Base-by-base conservation (phyloP, 2,113 vertebrate species). In the Aldabrachelys gigantea region DNA sequence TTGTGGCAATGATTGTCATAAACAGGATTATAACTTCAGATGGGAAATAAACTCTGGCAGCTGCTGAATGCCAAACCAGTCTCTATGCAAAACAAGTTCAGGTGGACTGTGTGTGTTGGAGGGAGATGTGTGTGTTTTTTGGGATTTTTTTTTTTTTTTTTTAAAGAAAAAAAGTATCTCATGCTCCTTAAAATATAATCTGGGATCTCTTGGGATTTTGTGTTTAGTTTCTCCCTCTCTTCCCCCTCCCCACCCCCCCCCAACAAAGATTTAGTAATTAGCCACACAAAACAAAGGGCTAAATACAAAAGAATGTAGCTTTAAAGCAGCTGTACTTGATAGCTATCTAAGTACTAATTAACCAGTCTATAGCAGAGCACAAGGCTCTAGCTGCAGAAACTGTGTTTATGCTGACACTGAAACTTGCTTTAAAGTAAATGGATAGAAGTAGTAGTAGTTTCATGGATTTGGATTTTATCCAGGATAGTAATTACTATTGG, bases 401-500 rank as follows among this genome's bases (percentile, higher is more conserved):
- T 93, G 52, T 89, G 29, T 72, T 82, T 94, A 41, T 52, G 47
- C 9, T 54, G 47, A 17, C 47, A 29, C 3, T 80, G 50, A 27
- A 72, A 91, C 88, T 17, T 84, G 82, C 2, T 86, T 6, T 47
- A 44, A 85, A 65, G 29, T 78, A 87, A 92, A 89, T 97, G 80
- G 90, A 85, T 31, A 85, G 16, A 80, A 16, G 10, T 65, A 79
- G 10, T 59, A 76, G 78, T 49, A 88, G 54, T 84, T 41, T 81
- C 16, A 25, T 59, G 47, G 31, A 12, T 79, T 11, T 90, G 69
- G 12, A 25, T 6, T 27, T 56, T 82, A 72, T 80, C 8, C 12
- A 13, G 59, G 84, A 49, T 87, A 96, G 29, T 72, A 53, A 65
- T 86, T 92, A 41, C 22, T 97, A 88, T 7, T 91, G 82, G 76